These are phyloP conservation scores for Sebastes minor DNA, from an alignment of 2,797 vertebrate genomes.

Conservation along the genomic window DNA sequence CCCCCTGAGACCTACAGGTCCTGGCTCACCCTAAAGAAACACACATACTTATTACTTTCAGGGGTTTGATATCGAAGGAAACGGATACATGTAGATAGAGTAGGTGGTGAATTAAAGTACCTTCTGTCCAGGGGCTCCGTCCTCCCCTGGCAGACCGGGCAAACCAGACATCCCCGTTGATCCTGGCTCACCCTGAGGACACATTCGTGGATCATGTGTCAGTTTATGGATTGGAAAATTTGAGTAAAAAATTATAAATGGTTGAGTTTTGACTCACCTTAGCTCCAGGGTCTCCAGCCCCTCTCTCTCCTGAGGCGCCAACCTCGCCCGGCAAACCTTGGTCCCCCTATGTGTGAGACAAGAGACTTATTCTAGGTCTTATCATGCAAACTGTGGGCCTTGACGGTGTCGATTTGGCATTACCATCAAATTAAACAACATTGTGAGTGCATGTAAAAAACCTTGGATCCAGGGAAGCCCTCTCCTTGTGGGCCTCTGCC, in stretches of 20 bases:
- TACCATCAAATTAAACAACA: neutral
- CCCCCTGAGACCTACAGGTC: conserved; percentile 84
- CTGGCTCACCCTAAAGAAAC: conserved; percentile 85
- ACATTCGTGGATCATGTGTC: conserved; percentile 1
- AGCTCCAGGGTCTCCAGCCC: conserved; percentile 83
- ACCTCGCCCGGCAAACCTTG: conserved; percentile 87
- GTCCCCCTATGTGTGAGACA: conserved; percentile 79
- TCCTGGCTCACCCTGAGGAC: conserved; percentile 87
- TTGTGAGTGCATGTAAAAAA: conserved; percentile 41
- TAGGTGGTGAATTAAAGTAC: conserved; percentile 57
- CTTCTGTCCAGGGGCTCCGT: conserved; percentile 91
- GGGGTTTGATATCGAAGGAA: neutral
- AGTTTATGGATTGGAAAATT: neutral
- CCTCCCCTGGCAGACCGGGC: conserved; percentile 90
- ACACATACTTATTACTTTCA: neutral
- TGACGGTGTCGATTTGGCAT: neutral
- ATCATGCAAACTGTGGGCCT: neutral
- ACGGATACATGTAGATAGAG: neutral
- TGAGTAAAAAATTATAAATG: neutral
- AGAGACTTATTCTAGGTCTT: neutral
- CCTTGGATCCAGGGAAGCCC: conserved; percentile 88
- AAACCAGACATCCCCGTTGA: conserved; percentile 84
- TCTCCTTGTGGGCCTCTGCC: conserved; percentile 85
- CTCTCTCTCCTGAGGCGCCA: conserved; percentile 86
- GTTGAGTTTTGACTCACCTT: conserved; percentile 77